Evolutionary conservation across 1,140 invertebrate genomes (phyloP).

Genomic region (Globodera ellingtonae): DNA sequence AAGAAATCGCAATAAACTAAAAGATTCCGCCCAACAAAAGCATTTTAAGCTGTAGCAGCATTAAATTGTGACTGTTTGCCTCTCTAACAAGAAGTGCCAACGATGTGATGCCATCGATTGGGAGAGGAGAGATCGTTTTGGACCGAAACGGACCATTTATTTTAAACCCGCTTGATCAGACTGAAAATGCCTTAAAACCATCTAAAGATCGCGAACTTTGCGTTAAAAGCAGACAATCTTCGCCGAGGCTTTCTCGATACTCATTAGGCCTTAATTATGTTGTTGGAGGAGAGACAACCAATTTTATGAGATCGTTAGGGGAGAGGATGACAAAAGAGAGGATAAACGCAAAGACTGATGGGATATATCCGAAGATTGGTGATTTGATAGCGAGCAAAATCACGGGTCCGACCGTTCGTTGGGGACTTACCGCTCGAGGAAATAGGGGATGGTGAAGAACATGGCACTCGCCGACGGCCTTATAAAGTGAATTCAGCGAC

Average conservation of each 20-base stretch:
- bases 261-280: too few relatives aligned
- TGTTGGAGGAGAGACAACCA: too few relatives aligned
- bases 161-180: too few relatives aligned
- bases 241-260: too few relatives aligned
- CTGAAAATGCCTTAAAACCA: too few relatives aligned
- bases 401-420: background rate
- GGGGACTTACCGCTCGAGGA: conserved; percentile 20
- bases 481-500: background rate
- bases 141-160: too few relatives aligned
- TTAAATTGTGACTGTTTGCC: background rate
- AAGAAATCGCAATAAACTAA: background rate
- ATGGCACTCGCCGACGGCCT: background rate
- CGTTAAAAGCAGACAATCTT: too few relatives aligned
- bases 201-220: too few relatives aligned
- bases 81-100: background rate
- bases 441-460: conserved; percentile 25
- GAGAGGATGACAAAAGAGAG: background rate
- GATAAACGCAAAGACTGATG: background rate
- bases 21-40: background rate
- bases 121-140: too few relatives aligned
- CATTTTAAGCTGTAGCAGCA: background rate
- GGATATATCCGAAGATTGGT: background rate
- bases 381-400: too few relatives aligned
- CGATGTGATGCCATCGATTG: too few relatives aligned
- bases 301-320: background rate